Conservation (phyloP, 2,113 vertebrate genomes). For the Cololabis saira region DNA sequence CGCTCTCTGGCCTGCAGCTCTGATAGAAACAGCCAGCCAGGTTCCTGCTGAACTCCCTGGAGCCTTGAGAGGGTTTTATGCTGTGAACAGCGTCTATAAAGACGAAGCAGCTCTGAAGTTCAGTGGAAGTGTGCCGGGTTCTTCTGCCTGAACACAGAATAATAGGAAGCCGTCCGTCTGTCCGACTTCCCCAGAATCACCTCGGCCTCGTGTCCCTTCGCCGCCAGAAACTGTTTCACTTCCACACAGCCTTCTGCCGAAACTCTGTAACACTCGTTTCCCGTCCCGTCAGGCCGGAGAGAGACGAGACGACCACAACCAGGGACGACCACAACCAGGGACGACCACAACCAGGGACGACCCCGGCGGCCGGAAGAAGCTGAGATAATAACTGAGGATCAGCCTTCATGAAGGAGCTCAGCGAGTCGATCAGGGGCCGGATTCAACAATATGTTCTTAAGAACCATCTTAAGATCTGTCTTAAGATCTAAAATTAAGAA, state of each 20-base stretch:
- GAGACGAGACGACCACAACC: background rate
- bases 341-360: background rate
- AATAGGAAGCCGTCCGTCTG: conserved; percentile 54
- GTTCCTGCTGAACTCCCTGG: no score
- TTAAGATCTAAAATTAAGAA: no score
- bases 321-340: background rate
- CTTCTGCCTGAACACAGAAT: conserved; percentile 23
- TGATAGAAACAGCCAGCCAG: no score
- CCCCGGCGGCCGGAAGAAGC: background rate
- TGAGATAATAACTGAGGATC: background rate
- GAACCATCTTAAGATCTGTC: no score
- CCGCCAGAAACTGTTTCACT: conserved; percentile 61
- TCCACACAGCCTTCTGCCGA: conserved; percentile 56
- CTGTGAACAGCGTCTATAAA: no score
- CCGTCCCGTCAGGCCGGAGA: conserved; percentile 4
- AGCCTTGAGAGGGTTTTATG: no score
- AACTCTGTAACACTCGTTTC: conserved; percentile 43
- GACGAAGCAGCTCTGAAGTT: no score
- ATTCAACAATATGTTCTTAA: no score
- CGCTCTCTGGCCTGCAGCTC: no score
- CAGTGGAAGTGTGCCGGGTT: conserved; percentile 16
- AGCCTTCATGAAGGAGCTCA: background rate
- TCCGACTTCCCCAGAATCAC: conserved; percentile 48
- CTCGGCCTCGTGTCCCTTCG: conserved; percentile 1
- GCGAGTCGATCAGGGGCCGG: no score